Evolutionary conservation across 1,140 invertebrate genomes (phyloP).

Genomic region (Tetraneura akinire): DNA sequence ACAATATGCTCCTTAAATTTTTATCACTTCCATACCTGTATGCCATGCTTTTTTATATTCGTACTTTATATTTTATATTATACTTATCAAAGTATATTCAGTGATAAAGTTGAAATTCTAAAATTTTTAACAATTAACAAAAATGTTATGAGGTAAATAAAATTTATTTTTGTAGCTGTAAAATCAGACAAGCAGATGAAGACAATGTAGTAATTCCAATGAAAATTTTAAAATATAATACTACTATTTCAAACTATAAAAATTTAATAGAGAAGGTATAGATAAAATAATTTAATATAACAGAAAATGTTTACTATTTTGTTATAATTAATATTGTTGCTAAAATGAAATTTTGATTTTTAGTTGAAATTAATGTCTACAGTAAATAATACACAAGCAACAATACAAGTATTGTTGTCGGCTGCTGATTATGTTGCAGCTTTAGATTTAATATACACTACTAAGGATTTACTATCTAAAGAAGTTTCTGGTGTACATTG

Average conservation of each 20-base stretch:
- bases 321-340: neutral
- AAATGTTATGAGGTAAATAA: too few species aligned
- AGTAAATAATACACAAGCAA: slow-evolving; percentile 96
- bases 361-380: slow-evolving; percentile 90
- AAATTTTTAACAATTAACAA: too few species aligned
- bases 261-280: slow-evolving; percentile 33
- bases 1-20: too few species aligned
- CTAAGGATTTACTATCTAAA: slow-evolving; percentile 88
- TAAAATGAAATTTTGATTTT: neutral
- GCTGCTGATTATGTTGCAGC: slow-evolving; percentile 97
- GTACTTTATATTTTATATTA: too few species aligned
- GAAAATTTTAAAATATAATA: slow-evolving; percentile 38
- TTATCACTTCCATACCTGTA: too few species aligned
- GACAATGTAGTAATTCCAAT: slow-evolving; percentile 23
- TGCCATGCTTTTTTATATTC: too few species aligned
- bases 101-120: too few species aligned
- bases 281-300: neutral
- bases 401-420: slow-evolving; percentile 90
- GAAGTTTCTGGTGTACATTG: slow-evolving; percentile 90
- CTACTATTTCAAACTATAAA: slow-evolving; percentile 23
- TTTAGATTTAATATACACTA: slow-evolving; percentile 93
- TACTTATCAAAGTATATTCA: too few species aligned
- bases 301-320: neutral
- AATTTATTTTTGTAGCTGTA: slow-evolving; percentile 17
- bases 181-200: slow-evolving; percentile 33